A percentile compares a stretch with the other conserved stretches of the same genome.
Evolutionary conservation across 2,797 vertebrate genomes (phyloP).

Genomic region (Poeciliopsis presidionis): DNA sequence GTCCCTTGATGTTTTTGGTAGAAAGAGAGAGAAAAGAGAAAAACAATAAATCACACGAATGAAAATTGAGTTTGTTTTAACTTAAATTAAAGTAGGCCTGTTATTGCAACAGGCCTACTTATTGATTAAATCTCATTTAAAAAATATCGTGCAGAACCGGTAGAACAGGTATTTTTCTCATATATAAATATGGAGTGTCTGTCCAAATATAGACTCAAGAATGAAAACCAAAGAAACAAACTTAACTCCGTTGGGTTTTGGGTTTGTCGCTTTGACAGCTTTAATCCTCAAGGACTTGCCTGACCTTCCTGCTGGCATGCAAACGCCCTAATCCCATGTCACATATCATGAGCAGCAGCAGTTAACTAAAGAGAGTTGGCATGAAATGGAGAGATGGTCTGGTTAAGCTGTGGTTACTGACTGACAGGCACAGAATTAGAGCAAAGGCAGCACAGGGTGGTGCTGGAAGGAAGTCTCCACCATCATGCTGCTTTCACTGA

Average conservation of each 20-base stretch:
- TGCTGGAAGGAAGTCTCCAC: not conserved
- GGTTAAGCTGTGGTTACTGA: slow-evolving; percentile 37
- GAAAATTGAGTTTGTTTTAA: too few relatives aligned
- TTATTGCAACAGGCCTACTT: not conserved
- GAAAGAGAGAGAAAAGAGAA: too few relatives aligned
- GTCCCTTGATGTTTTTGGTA: not conserved
- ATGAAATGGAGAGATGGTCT: slow-evolving; percentile 35
- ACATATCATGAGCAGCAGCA: slow-evolving; percentile 40
- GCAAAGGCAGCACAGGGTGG: slow-evolving; percentile 8
- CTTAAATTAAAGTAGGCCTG: too few relatives aligned
- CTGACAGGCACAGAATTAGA: slow-evolving; percentile 43
- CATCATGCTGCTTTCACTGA: not conserved
- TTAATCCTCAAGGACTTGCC: slow-evolving; percentile 44
- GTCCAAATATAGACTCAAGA: slow-evolving; percentile 2
- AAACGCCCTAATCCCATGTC: slow-evolving; percentile 61
- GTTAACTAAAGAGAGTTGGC: slow-evolving; percentile 39
- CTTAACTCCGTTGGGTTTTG: slow-evolving; percentile 48
- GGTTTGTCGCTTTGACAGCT: slow-evolving; percentile 49
- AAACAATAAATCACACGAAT: too few relatives aligned
- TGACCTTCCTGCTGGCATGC: slow-evolving; percentile 55
- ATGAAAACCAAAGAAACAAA: slow-evolving; percentile 13
- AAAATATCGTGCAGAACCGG: not conserved
- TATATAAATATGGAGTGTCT: slow-evolving; percentile 15
- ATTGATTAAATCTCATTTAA: not conserved
- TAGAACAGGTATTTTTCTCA: slow-evolving; percentile 9